Percentiles rank a stretch among this genome's conserved stretches.
phyloP scores from a whole-genome alignment of 1,140 invertebrate genomes.

The Drosophila obscura region DNA sequence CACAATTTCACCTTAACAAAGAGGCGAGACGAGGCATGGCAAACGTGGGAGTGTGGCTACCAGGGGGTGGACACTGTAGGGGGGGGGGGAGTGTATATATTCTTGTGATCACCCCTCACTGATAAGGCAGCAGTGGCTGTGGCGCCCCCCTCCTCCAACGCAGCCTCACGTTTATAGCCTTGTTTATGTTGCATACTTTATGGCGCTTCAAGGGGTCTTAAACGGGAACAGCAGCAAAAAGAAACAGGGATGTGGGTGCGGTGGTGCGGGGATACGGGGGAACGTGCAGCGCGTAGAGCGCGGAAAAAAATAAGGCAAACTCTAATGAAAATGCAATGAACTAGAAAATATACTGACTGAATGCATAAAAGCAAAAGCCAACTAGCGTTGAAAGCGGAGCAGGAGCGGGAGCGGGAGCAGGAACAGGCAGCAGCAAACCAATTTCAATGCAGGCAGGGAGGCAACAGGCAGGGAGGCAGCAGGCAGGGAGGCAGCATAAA shows the following conservation, averaged over 20 bases:
- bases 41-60: background rate
- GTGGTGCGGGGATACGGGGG: background rate
- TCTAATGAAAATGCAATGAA: conserved; percentile 66
- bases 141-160: background rate
- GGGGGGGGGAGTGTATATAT: conserved; percentile 7
- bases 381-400: conserved; percentile 40
- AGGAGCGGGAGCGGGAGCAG: too few species aligned
- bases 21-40: conserved; percentile 1
- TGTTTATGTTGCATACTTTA: conserved; percentile 72
- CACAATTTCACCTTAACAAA: conserved; percentile 66
- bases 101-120: conserved; percentile 20
- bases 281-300: conserved; percentile 4
- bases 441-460: conserved; percentile 26
- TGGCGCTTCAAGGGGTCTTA: conserved; percentile 27
- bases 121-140: conserved; percentile 33
- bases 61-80: background rate
- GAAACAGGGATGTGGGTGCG: too few species aligned
- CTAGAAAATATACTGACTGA: conserved; percentile 57
- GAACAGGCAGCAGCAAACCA: conserved; percentile 10
- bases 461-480: too few species aligned
- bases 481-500: too few species aligned
- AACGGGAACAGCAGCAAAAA: background rate
- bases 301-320: conserved; percentile 27
- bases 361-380: conserved; percentile 52
- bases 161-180: conserved; percentile 58